Conservation (phyloP, 2,888 invertebrate species). For the Meteorus colon region DNA sequence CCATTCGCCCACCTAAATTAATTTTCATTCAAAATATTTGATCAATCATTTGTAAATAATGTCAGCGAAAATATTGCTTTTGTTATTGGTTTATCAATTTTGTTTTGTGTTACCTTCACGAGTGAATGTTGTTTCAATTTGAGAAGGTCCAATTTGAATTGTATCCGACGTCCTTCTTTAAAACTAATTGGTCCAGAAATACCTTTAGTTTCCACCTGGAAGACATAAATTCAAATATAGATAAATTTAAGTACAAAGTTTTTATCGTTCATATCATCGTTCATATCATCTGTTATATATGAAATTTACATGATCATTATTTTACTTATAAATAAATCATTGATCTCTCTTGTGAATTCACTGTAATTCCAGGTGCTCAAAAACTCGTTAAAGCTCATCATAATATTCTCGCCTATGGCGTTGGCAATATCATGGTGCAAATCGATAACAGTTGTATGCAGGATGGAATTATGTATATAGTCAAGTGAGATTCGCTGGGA, state of each 20-base stretch:
- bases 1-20: conserved; percentile 81
- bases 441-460: conserved; percentile 40
- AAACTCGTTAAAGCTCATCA: conserved; percentile 34
- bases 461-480: conserved; percentile 9
- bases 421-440: conserved; percentile 22
- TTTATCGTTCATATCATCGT: not conserved
- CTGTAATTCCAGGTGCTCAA: not conserved
- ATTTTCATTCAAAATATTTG: not conserved
- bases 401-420: not conserved
- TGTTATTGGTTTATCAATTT: not conserved
- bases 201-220: conserved; percentile 85
- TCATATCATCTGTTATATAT: not conserved
- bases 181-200: conserved; percentile 87
- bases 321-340: not conserved
- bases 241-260: not conserved
- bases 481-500: conserved; percentile 26
- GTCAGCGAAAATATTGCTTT: not conserved
- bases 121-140: conserved; percentile 84
- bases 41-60: no score
- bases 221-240: conserved; percentile 43
- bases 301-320: not conserved
- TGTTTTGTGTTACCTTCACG: conserved; percentile 74
- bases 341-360: not conserved
- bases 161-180: conserved; percentile 84
- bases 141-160: conserved; percentile 84